A percentile compares a stretch with the other conserved stretches of the same genome.
Evolutionary conservation across 2,113 vertebrate species (phyloP).

Genomic region (Lasiurus cinereus): DNA sequence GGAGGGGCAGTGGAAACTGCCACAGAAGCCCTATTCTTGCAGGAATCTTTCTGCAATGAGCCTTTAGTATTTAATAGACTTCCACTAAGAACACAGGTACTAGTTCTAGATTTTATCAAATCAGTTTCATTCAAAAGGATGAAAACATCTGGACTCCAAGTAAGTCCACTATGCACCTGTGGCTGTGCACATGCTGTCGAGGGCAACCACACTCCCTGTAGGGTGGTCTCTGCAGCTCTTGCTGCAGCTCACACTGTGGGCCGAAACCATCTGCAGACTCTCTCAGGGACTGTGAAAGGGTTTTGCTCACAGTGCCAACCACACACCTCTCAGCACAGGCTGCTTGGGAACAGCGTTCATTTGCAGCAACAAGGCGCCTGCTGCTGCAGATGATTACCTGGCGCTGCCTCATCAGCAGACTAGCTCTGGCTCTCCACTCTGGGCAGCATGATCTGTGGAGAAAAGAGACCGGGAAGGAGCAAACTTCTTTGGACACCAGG

Average conservation of each 20-base stretch:
- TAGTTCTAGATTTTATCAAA: background rate
- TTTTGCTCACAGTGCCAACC: conserved; percentile 58
- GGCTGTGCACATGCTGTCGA: fast-evolving
- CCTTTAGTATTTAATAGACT: too few species aligned
- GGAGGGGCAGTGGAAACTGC: too few species aligned
- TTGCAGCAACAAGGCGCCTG: conserved; percentile 77
- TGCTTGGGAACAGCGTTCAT: conserved; percentile 78
- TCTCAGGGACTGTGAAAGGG: conserved; percentile 64
- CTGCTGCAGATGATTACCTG: conserved; percentile 78
- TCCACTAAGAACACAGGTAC: background rate
- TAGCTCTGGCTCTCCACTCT: conserved; percentile 74
- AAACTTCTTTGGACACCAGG: conserved; percentile 34
- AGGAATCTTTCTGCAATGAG: too few species aligned
- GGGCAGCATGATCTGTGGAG: conserved; percentile 2
- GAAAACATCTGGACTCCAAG: background rate
- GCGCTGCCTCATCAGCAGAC: conserved; percentile 77
- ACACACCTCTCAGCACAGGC: conserved; percentile 67
- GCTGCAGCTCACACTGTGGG: conserved; percentile 40
- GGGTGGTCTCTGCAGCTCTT: conserved; percentile 17
- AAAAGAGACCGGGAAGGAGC: conserved; percentile 29
- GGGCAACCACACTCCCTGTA: background rate
- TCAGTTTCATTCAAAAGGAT: background rate
- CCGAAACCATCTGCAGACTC: conserved; percentile 55
- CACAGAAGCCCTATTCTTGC: too few species aligned
- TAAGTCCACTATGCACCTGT: background rate